A percentile compares a stretch with the other conserved stretches of the same genome.
Evolutionary conservation across 2,888 invertebrate species (phyloP).

Genomic region (Eremobia ochroleuca): DNA sequence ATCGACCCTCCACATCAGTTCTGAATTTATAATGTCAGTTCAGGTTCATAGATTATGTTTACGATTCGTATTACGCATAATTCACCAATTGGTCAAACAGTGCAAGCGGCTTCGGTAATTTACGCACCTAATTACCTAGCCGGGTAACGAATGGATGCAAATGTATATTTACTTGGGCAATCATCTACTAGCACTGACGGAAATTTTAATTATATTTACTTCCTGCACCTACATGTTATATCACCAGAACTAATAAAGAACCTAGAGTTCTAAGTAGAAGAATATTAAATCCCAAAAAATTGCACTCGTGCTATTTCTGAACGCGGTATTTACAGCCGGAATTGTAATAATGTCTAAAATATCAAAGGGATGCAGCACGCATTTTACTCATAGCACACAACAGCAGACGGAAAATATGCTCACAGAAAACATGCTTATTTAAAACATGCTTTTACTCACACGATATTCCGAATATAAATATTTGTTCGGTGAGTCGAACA

Average conservation of each 20-base stretch:
- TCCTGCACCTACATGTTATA: background rate
- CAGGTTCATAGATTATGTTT: constrained; percentile 58
- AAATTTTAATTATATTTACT: constrained; percentile 12
- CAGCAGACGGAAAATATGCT: constrained; percentile 34
- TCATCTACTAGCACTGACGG: constrained; percentile 19
- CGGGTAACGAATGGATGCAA: constrained; percentile 56
- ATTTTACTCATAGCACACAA: constrained; percentile 33
- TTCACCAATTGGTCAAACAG: constrained; percentile 47
- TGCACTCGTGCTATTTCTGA: constrained; percentile 2
- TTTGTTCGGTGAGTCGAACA: constrained; percentile 23
- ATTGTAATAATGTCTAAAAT: constrained; percentile 45
- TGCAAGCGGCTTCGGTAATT: constrained; percentile 56
- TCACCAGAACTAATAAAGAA: background rate
- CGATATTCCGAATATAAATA: constrained; percentile 51
- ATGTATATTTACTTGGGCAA: constrained; percentile 53
- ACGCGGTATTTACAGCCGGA: constrained; percentile 5
- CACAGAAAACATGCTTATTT: constrained; percentile 47
- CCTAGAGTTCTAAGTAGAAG: background rate
- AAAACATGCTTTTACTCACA: constrained; percentile 35
- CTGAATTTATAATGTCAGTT: constrained; percentile 43
- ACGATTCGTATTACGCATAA: constrained; percentile 55
- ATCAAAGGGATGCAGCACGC: constrained; percentile 50
- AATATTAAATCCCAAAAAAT: constrained; percentile 1
- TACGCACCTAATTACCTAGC: constrained; percentile 60
- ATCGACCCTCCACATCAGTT: constrained; percentile 30